These are phyloP conservation scores for Pogonognathellus flavescens DNA, from an alignment of 1,140 invertebrate genomes.

Conservation along the genomic window DNA sequence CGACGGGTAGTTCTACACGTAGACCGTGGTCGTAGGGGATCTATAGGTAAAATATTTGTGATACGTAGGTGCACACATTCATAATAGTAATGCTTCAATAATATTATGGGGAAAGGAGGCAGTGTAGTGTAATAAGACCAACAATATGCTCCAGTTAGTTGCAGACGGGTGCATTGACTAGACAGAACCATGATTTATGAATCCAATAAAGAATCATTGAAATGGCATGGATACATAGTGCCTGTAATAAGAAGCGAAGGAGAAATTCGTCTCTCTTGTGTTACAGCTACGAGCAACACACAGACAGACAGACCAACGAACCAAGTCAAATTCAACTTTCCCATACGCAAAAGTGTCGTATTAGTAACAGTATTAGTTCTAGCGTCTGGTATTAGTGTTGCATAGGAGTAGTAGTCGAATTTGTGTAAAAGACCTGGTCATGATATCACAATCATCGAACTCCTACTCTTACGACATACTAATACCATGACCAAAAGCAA, in stretches of 20 bases:
- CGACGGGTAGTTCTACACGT: no score
- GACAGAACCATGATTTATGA: conserved; percentile 51
- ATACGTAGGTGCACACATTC: no score
- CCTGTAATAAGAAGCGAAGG: conserved; percentile 15
- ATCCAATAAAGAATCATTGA: conserved; percentile 57
- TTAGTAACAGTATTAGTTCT: no score
- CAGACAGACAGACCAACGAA: not conserved
- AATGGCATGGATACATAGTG: conserved; percentile 26
- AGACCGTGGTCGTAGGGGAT: no score
- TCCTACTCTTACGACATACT: not conserved
- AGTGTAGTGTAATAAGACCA: conserved; percentile 37
- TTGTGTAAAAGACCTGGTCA: no score
- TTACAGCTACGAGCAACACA: not conserved
- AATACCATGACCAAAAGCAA: no score
- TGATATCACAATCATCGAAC: no score
- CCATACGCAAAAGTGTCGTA: no score
- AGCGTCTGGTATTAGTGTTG: no score
- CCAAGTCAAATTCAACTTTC: not conserved
- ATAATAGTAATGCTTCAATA: conserved; percentile 1
- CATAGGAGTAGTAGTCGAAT: no score
- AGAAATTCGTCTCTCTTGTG: not conserved
- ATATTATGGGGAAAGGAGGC: conserved; percentile 3
- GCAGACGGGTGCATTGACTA: conserved; percentile 31
- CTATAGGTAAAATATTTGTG: not conserved
- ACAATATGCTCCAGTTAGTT: conserved; percentile 39